Percentiles rank a stretch among this genome's conserved stretches.
These are phyloP conservation scores for Conistra vaccinii DNA, from an alignment of 2,888 invertebrate genomes.

Conservation along the genomic window DNA sequence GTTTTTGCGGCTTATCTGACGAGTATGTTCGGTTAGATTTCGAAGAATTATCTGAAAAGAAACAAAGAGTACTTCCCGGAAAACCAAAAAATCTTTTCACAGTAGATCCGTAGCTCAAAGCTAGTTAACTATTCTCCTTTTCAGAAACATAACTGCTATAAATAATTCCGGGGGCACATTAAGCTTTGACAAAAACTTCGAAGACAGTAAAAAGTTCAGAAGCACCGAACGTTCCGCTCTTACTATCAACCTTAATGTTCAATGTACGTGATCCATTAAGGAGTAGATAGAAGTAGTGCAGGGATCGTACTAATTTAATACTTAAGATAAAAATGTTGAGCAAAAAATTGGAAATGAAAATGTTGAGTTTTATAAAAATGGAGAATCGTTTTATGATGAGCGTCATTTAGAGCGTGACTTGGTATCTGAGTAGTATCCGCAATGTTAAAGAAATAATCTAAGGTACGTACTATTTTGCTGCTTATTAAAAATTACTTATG, in stretches of 20 bases:
- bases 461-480: background rate
- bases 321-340: slow-evolving; percentile 31
- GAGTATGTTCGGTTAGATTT: background rate
- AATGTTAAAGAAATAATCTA: background rate
- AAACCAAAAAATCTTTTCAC: background rate
- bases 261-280: slow-evolving; percentile 75
- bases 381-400: slow-evolving; percentile 17
- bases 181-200: slow-evolving; percentile 57
- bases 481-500: background rate
- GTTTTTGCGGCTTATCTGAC: background rate
- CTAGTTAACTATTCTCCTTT: slow-evolving; percentile 27
- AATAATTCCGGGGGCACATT: slow-evolving; percentile 58
- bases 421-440: background rate
- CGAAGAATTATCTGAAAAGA: background rate
- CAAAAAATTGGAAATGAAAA: slow-evolving; percentile 15
- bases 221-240: slow-evolving; percentile 53
- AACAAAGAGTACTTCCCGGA: background rate
- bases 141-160: slow-evolving; percentile 45
- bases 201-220: slow-evolving; percentile 63
- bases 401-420: slow-evolving; percentile 4
- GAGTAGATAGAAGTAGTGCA: slow-evolving; percentile 45
- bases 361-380: slow-evolving; percentile 19
- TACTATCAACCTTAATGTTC: slow-evolving; percentile 71
- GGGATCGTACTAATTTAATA: slow-evolving; percentile 56
- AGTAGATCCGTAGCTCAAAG: background rate